Base-by-base conservation (phyloP, 2,113 vertebrate species). In the Phylloscopus trochiloides region DNA sequence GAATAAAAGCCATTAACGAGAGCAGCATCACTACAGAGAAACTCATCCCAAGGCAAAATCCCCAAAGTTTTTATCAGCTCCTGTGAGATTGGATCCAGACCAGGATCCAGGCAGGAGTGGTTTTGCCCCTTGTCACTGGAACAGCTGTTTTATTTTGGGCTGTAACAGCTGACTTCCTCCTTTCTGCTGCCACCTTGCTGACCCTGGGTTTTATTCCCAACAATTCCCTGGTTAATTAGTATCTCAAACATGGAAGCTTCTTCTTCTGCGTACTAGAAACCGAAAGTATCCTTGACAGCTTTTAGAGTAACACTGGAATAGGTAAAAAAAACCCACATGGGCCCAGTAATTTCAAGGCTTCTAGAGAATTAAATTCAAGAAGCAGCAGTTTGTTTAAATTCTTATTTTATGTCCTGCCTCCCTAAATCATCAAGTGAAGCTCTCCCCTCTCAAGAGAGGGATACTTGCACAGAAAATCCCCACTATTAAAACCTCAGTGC, bases 11-110 rank as follows among this genome's bases (percentile, higher is more conserved):
- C 28, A 54, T 14, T n/a, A 57, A 47, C 10, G 3, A 43, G 25
- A 78, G 18, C 6, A 34, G 40, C 31, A 24, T 1, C 40, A 22
- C 43, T 12, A 3, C 6, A 31, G 59, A 61, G 43, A 67, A 71
- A 61, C 1, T 1, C 9, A 80, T 13, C 54, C 59, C 67, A 50
- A 36, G 36, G 76, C 12, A 62, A 31, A 80, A 67, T 10, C 38
- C 55, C 47, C 0, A 0, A 38, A 40, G 5, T 31, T 54, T 59
- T 54, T 22, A 29, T 34, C 28, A 66, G 28, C 12, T 65, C 31
- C 32, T 1, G 2, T 4, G 58, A 61, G 86, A 48, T 1, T n/a
- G 1, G 1, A 57, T 9, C 13, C 55, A 51, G 40, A 55, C 0
- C 67, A 48, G 61, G 70, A 45, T 28, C 86, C 54, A 18, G 2